Evolutionary conservation across 2,113 vertebrate species (phyloP).

Genomic region (Peromyscus californicus): DNA sequence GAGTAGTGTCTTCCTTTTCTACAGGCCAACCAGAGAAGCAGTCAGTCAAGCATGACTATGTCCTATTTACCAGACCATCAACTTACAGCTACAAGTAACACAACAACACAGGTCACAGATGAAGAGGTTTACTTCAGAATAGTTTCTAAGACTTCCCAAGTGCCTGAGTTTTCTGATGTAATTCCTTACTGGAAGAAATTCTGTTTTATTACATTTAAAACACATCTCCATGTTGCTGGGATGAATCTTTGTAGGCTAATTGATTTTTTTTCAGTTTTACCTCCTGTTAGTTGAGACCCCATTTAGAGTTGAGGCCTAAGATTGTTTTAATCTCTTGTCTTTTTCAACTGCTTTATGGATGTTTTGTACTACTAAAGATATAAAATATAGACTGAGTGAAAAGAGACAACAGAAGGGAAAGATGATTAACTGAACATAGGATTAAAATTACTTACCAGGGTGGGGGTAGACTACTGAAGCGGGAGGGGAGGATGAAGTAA

Average conservation of each 20-base stretch:
- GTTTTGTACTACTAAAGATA: background rate
- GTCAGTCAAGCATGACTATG: background rate
- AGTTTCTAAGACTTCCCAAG: background rate
- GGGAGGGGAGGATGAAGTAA: background rate
- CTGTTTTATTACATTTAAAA: background rate
- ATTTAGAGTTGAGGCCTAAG: background rate
- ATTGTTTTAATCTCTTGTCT: background rate
- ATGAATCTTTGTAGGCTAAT: background rate
- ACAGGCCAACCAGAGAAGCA: fast-evolving
- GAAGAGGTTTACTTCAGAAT: background rate
- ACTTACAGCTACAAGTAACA: background rate
- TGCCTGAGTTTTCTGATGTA: background rate
- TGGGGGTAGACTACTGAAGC: background rate
- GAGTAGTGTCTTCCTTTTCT: background rate
- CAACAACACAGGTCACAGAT: background rate
- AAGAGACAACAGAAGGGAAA: background rate
- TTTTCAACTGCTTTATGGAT: background rate
- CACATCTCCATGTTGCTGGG: background rate
- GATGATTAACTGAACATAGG: background rate
- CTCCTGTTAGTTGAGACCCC: background rate
- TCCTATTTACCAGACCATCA: background rate
- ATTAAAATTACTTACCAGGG: background rate
- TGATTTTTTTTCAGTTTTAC: background rate
- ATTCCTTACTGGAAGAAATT: background rate
- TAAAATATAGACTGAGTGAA: background rate